Evolutionary conservation across 1,140 invertebrate species (phyloP).

Genomic region (Uloborus diversus): DNA sequence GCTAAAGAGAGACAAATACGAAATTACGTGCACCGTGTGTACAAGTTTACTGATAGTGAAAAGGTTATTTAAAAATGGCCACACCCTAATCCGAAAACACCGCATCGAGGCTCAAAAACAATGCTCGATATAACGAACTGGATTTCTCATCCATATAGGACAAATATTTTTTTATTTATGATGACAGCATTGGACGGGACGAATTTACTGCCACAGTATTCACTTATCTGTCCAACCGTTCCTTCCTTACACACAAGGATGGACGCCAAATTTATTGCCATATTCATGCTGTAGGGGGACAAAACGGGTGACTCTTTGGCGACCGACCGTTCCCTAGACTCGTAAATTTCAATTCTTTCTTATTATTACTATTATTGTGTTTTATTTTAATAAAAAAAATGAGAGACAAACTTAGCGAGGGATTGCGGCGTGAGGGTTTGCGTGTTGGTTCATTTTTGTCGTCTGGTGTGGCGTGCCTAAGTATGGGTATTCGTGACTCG

Average conservation of each 20-base stretch:
- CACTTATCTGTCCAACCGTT: neutral
- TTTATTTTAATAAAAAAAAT: neutral
- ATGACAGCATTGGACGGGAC: slow-evolving; percentile 16
- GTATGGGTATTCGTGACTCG: slow-evolving; percentile 7
- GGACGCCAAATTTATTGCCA: slow-evolving; percentile 33
- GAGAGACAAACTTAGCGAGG: neutral
- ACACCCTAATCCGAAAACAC: too few relatives aligned
- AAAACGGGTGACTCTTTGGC: slow-evolving; percentile 38
- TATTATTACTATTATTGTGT: neutral
- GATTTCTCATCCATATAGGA: too few relatives aligned
- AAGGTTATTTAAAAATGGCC: too few relatives aligned
- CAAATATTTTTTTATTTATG: slow-evolving; percentile 41
- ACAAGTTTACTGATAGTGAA: too few relatives aligned
- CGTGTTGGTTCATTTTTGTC: slow-evolving; percentile 32
- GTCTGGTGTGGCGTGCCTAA: slow-evolving; percentile 6
- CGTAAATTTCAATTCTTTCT: slow-evolving; percentile 24
- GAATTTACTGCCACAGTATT: slow-evolving; percentile 27
- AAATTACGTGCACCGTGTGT: too few relatives aligned
- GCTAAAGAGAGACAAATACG: too few relatives aligned
- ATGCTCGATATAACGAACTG: too few relatives aligned
- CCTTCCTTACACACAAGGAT: slow-evolving; percentile 19
- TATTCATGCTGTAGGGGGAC: slow-evolving; percentile 36
- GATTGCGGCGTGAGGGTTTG: neutral
- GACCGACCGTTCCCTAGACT: slow-evolving; percentile 11
- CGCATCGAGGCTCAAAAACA: too few relatives aligned